Evolutionary conservation across 2,888 invertebrate genomes (phyloP).

Genomic region (Hypselothyrea guttata): DNA sequence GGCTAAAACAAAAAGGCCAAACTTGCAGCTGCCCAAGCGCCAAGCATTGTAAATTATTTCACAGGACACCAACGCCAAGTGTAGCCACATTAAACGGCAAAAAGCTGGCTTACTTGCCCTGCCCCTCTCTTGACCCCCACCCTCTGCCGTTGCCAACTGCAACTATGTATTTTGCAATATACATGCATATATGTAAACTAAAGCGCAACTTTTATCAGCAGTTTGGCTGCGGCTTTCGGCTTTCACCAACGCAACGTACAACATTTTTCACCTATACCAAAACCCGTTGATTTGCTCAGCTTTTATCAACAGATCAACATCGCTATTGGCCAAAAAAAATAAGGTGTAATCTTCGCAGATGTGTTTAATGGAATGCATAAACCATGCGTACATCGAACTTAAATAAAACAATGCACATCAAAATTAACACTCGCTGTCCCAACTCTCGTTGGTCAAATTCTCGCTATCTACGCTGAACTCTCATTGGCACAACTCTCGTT

Average conservation of each 20-base stretch:
- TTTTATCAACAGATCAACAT: slow-evolving; percentile 8
- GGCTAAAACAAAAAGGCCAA: slow-evolving; percentile 43
- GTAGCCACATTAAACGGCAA: slow-evolving; percentile 59
- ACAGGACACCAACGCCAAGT: slow-evolving; percentile 42
- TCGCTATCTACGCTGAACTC: too few species aligned
- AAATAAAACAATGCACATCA: too few species aligned
- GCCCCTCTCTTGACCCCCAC: slow-evolving; percentile 19
- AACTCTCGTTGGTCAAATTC: too few species aligned
- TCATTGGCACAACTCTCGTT: too few species aligned
- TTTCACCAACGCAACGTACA: slow-evolving; percentile 24
- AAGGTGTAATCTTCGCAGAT: too few species aligned
- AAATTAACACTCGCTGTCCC: too few species aligned
- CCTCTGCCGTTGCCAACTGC: background rate
- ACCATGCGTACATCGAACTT: too few species aligned
- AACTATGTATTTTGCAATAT: too few species aligned
- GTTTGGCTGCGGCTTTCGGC: slow-evolving; percentile 34
- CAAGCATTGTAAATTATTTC: slow-evolving; percentile 64
- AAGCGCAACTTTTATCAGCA: slow-evolving; percentile 32
- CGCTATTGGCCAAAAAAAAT: too few species aligned
- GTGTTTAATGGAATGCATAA: too few species aligned
- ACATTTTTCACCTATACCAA: slow-evolving; percentile 42
- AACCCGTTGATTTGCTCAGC: slow-evolving; percentile 33
- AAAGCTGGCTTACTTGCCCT: slow-evolving; percentile 18
- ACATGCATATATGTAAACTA: background rate
- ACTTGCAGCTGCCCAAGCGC: slow-evolving; percentile 28